phyloP scores from a whole-genome alignment of 2,113 vertebrate genomes.

The Typhlomys cinereus region DNA sequence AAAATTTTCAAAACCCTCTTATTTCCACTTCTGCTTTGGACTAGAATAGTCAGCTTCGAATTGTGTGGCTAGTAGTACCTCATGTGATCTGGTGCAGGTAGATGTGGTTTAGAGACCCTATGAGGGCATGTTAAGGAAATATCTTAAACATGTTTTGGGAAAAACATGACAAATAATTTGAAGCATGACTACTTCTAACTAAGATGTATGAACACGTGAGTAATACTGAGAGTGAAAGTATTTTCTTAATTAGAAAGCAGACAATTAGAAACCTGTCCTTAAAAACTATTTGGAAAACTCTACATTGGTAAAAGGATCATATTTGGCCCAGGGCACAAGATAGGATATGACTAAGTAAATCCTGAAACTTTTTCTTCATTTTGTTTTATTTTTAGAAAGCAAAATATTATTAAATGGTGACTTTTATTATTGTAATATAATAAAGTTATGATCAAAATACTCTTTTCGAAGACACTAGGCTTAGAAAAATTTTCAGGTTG shows the following conservation, averaged over 20 bases:
- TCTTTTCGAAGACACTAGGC: neutral
- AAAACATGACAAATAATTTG: neutral
- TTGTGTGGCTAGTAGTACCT: neutral
- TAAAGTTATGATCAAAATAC: neutral
- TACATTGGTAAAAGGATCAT: neutral
- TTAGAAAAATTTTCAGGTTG: neutral
- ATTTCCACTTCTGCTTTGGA: neutral
- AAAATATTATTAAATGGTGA: neutral
- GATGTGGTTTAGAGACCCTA: neutral
- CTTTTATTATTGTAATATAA: neutral
- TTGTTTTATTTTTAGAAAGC: constrained; percentile 17
- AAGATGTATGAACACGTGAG: neutral
- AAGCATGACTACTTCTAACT: neutral
- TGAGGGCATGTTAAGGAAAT: neutral
- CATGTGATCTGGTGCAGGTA: neutral
- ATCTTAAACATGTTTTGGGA: neutral
- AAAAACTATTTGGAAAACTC: neutral
- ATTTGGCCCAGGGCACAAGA: neutral
- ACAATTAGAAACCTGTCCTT: neutral
- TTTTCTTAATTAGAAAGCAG: constrained; percentile 3
- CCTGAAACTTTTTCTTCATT: neutral
- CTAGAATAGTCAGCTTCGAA: neutral
- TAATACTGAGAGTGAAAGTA: constrained; percentile 26
- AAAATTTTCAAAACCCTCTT: too few species aligned
- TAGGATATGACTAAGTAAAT: neutral